Base-by-base conservation (phyloP, 2,113 vertebrate species). In the Rhynchomys soricoides region DNA sequence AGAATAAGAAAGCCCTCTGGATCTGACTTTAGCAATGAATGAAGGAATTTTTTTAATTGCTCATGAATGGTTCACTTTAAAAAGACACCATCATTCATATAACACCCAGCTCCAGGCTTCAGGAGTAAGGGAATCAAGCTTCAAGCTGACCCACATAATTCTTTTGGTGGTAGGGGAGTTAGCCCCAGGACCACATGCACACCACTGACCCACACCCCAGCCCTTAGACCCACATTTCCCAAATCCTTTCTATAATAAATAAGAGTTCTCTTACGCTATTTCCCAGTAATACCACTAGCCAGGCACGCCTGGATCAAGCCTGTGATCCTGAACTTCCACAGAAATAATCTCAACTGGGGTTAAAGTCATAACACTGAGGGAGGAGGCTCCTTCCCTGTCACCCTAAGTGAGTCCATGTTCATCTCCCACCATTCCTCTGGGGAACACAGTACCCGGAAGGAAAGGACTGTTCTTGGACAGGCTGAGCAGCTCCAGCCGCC, bases 31-130 rank as follows among this genome's bases (percentile, higher is more conserved):
- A 95, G 48, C 93, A 83, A 93, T 94, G 78, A 94, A 89, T 92
- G 73, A 96, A 95, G 68, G 93, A 91, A 96, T 94, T 96, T 92
- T 92, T 97, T 96, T 96, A 97, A 97, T 97, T 91, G 90, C 97
- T 97, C 71, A 96, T 93, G 79, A 97, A 96, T 64, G 95, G 94
- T 94, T 96, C 92, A 97, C 78, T 71, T 94, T 95, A 94, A 71
- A 71, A 97, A 95, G 87, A 96, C 86, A 96, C 75, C 55, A 92
- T 95, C 91, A 91, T 95, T 93, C 94, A 94, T 87, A 96, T 66
- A 94, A 90, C 70, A 91, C 66, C 95, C 43, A 97, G 93, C 70
- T 73, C 78, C 93, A 66, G 77, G n/a, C 71, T 70, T 86, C 95
- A 93, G 75, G 82, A 93, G 70, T 90, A 96, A 96, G 40, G 82